phyloP scores from a whole-genome alignment of 2,797 vertebrate genomes.

The Smutsia gigantea region DNA sequence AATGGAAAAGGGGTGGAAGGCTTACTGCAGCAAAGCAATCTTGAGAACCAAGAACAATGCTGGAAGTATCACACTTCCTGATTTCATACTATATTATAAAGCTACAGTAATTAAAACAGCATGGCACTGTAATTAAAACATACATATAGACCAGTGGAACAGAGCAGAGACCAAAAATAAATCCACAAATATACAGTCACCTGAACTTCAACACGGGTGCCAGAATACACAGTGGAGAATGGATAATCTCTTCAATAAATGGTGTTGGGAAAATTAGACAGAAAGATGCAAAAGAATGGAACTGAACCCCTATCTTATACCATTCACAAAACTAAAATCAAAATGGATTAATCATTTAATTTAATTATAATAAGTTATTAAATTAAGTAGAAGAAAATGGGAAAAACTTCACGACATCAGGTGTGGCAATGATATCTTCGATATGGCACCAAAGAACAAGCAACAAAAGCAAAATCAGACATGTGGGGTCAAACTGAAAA shows the following conservation, averaged over 20 bases:
- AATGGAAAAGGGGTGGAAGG: background rate
- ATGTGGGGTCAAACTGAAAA: background rate
- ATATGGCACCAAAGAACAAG: background rate
- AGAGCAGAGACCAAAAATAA: background rate
- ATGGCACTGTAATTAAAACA: background rate
- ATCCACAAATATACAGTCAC: background rate
- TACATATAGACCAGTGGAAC: background rate
- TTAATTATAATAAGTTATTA: background rate
- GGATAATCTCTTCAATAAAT: background rate
- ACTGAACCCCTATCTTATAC: background rate
- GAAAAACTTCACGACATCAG: background rate
- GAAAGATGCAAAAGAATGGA: background rate
- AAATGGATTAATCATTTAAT: background rate
- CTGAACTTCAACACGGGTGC: background rate
- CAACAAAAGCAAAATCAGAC: background rate
- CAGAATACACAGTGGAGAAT: background rate
- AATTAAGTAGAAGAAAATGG: background rate
- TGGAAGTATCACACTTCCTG: background rate
- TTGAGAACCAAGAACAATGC: background rate
- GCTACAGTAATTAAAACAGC: background rate
- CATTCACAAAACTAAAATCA: background rate
- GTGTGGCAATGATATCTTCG: background rate
- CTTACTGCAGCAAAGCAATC: background rate
- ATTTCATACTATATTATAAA: background rate
- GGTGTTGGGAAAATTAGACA: background rate